These are phyloP conservation scores for Triplophysa bombifrons DNA, from an alignment of 2,797 vertebrate species.

Conservation along the genomic window DNA sequence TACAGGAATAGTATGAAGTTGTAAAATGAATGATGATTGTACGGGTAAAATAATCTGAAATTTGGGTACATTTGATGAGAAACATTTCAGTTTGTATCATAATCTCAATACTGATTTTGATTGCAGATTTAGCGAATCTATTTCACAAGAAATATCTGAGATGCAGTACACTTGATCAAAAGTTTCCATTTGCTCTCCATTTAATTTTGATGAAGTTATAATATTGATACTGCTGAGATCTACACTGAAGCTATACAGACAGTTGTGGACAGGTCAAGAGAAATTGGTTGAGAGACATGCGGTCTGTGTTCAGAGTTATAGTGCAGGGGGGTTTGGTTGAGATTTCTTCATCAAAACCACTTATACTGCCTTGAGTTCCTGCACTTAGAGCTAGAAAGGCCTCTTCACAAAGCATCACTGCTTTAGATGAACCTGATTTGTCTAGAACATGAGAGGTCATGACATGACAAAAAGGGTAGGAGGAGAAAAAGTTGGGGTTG, in stretches of 20 bases:
- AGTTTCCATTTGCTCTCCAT: too few species aligned
- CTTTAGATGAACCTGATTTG: constrained; percentile 30
- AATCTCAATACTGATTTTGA: too few species aligned
- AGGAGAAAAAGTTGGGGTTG: constrained; percentile 23
- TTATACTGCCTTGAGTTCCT: constrained; percentile 33
- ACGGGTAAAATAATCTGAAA: too few species aligned
- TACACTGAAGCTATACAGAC: background rate
- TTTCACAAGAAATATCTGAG: too few species aligned
- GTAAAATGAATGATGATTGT: too few species aligned
- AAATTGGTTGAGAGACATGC: background rate
- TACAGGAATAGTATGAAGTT: too few species aligned
- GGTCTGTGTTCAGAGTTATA: background rate
- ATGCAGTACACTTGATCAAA: too few species aligned
- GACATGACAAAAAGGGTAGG: constrained; percentile 40
- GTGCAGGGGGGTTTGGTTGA: constrained; percentile 7
- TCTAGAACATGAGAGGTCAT: constrained; percentile 33
- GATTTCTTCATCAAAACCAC: constrained; percentile 23
- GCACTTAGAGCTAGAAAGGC: constrained; percentile 45
- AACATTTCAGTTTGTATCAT: too few species aligned
- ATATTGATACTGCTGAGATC: too few species aligned
- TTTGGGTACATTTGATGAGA: background rate
- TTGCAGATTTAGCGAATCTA: too few species aligned
- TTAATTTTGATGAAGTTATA: too few species aligned
- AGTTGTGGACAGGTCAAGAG: constrained; percentile 3
- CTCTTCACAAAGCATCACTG: constrained; percentile 45